Conservation (phyloP, 2,888 invertebrate species). For the Ochropacha duplaris region DNA sequence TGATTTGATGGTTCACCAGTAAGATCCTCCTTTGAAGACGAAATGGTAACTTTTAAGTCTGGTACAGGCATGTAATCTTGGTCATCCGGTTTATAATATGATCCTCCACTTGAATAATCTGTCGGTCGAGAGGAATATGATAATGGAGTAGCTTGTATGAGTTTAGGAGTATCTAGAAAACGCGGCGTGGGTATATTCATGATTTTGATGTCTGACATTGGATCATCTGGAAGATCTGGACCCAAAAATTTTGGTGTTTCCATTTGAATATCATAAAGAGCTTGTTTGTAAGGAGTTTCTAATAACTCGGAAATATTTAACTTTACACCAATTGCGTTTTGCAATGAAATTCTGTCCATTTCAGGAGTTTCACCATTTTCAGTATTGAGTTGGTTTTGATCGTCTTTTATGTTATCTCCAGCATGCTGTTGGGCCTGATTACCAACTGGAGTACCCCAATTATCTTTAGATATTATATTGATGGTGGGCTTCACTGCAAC, state of each 20-base stretch:
- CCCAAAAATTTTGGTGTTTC: slow-evolving; percentile 82
- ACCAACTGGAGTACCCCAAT: slow-evolving; percentile 16
- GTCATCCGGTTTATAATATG: slow-evolving; percentile 85
- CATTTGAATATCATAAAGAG: slow-evolving; percentile 72
- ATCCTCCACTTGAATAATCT: slow-evolving; percentile 84
- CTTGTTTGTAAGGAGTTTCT: slow-evolving; percentile 84
- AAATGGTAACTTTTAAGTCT: slow-evolving; percentile 50
- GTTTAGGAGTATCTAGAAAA: slow-evolving; percentile 75
- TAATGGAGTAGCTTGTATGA: slow-evolving; percentile 61
- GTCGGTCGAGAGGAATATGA: slow-evolving; percentile 76
- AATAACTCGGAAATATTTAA: slow-evolving; percentile 76
- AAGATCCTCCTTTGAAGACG: slow-evolving; percentile 39
- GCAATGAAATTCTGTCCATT: slow-evolving; percentile 62
- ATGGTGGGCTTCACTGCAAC: slow-evolving; percentile 54
- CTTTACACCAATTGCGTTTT: slow-evolving; percentile 70
- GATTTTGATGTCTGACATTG: slow-evolving; percentile 81
- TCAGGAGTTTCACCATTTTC: slow-evolving; percentile 67
- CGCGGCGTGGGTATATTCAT: slow-evolving; percentile 82
- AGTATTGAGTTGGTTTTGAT: slow-evolving; percentile 39
- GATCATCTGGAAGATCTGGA: slow-evolving; percentile 67
- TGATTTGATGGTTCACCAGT: slow-evolving; percentile 26
- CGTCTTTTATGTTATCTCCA: slow-evolving; percentile 28
- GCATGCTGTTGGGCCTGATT: neutral
- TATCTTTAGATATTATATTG: slow-evolving; percentile 48
- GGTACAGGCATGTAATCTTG: slow-evolving; percentile 71